phyloP scores from a whole-genome alignment of 2,113 vertebrate species.

The Synodontis membranacea region DNA sequence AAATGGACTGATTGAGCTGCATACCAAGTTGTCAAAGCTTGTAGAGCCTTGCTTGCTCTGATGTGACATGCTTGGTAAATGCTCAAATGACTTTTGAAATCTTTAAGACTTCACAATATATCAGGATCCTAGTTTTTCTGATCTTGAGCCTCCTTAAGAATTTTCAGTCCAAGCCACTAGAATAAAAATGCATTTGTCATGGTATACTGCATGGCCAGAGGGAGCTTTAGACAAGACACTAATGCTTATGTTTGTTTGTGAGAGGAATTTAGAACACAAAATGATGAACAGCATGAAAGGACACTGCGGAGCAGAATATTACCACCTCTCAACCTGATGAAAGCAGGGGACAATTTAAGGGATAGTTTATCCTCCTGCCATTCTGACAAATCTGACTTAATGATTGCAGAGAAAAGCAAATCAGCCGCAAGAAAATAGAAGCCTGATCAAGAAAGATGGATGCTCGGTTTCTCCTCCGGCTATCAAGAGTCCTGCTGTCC shows the following conservation, averaged over 20 bases:
- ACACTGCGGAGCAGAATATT: constrained; percentile 30
- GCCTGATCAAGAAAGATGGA: constrained; percentile 21
- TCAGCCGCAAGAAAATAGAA: constrained; percentile 42
- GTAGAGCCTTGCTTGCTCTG: constrained; percentile 54
- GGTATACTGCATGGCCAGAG: constrained; percentile 5
- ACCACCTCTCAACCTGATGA: constrained; percentile 34
- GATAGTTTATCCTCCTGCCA: constrained; percentile 1
- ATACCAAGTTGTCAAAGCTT: constrained; percentile 65
- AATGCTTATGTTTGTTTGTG: constrained; percentile 25
- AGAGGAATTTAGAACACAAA: constrained; percentile 20
- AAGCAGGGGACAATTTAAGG: constrained; percentile 11
- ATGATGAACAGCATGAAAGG: constrained; percentile 18
- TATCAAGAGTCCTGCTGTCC: constrained; percentile 25
- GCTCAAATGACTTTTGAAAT: constrained; percentile 56
- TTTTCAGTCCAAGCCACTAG: constrained; percentile 25
- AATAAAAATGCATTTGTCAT: not conserved
- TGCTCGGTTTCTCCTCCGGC: constrained; percentile 9
- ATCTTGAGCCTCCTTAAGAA: not conserved
- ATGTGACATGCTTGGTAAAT: constrained; percentile 58
- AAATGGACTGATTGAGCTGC: constrained; percentile 61
- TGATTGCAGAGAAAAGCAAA: constrained; percentile 31
- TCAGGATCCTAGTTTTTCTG: constrained; percentile 45
- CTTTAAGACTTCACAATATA: constrained; percentile 51
- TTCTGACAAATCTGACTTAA: constrained; percentile 19
- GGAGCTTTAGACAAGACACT: constrained; percentile 8